A percentile compares a stretch with the other conserved stretches of the same genome.
phyloP scores from a whole-genome alignment of 2,888 invertebrate genomes.

The Troilus luridus region DNA sequence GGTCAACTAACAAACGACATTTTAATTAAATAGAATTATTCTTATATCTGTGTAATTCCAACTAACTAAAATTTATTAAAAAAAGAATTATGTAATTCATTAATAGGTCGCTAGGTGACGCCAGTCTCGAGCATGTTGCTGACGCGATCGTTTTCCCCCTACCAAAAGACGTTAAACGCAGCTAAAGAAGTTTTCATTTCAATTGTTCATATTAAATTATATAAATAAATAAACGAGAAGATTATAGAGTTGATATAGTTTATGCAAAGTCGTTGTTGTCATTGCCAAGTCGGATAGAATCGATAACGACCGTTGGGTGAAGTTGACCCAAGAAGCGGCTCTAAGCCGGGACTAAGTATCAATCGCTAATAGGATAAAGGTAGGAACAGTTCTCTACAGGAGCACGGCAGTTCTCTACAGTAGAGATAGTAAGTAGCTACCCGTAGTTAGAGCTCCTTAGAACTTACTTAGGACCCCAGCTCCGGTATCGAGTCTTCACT shows the following conservation, averaged over 20 bases:
- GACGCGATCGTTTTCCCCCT: no score
- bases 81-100: no score
- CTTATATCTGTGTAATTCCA: no score
- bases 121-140: no score
- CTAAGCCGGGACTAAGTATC: constrained; percentile 21
- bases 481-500: constrained; percentile 35
- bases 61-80: no score
- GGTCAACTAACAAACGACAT: no score
- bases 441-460: constrained; percentile 32
- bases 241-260: background rate
- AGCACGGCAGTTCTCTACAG: background rate
- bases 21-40: no score
- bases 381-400: background rate
- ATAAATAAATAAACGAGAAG: no score
- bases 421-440: background rate
- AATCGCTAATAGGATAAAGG: background rate
- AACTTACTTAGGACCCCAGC: background rate
- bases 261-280: background rate
- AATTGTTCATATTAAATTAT: no score
- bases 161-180: no score
- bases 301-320: background rate
- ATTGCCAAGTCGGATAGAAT: background rate
- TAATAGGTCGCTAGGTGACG: no score
- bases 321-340: background rate
- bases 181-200: no score